Conservation (phyloP, 2,797 vertebrate genomes). For the Coranthus polyacanthus region DNA sequence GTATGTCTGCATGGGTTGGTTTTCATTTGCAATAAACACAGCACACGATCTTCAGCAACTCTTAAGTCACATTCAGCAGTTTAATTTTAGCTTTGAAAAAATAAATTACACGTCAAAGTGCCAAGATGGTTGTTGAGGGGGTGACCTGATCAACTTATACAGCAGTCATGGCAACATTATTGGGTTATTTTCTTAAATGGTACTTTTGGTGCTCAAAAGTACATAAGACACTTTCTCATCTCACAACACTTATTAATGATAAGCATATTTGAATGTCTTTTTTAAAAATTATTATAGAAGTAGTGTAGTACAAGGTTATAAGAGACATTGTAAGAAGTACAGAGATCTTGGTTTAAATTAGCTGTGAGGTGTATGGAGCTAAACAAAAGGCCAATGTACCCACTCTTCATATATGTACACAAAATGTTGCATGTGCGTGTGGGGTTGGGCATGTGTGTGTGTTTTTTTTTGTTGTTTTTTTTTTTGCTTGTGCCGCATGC, state of each 20-base stretch:
- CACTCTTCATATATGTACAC: constrained; percentile 30
- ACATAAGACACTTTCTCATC: neutral
- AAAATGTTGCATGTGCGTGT: constrained; percentile 73
- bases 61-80: neutral
- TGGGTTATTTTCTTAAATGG: neutral
- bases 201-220: neutral
- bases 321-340: neutral
- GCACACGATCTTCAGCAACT: neutral
- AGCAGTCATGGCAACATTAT: neutral
- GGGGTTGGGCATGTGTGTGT: constrained; percentile 64
- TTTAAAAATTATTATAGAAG: too few relatives aligned
- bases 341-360: neutral
- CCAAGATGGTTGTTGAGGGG: neutral
- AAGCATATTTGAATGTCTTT: neutral
- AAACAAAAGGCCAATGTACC: neutral
- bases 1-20: neutral
- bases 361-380: neutral
- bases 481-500: constrained; percentile 80
- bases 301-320: too few relatives aligned
- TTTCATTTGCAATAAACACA: constrained; percentile 1
- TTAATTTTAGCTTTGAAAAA: neutral
- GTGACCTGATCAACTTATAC: neutral
- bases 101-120: too few relatives aligned
- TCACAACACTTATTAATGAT: neutral
- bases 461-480: too few relatives aligned